Conservation (phyloP, 2,113 vertebrate genomes). For the Paralichthys olivaceus region DNA sequence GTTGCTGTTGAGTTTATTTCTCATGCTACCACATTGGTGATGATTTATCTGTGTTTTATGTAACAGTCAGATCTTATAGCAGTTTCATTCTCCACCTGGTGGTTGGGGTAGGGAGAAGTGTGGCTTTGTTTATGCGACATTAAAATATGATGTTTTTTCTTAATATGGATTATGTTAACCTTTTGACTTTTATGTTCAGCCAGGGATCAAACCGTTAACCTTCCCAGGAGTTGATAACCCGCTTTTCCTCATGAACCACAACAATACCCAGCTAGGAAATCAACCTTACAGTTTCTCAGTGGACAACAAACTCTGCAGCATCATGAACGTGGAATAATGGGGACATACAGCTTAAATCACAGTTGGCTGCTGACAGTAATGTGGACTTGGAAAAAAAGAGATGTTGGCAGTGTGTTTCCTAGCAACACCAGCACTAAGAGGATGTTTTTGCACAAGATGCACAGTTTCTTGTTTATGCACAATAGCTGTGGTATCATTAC, state of each 20-base stretch:
- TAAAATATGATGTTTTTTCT: conserved; percentile 33
- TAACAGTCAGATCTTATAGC: conserved; percentile 18
- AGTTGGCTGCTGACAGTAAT: neutral
- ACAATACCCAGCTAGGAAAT: no score
- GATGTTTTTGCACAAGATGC: neutral
- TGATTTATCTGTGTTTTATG: conserved; percentile 52
- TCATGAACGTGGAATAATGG: neutral
- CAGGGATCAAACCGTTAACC: no score
- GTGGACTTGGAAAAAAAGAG: neutral
- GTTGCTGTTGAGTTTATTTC: conserved; percentile 47
- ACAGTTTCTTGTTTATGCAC: neutral
- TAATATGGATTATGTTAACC: neutral
- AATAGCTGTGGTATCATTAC: neutral
- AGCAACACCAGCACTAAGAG: neutral
- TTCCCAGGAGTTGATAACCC: no score
- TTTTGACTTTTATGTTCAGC: conserved; percentile 14
- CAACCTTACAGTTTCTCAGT: neutral
- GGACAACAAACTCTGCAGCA: neutral
- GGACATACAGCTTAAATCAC: neutral
- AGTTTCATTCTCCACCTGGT: conserved; percentile 37
- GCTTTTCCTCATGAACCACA: no score
- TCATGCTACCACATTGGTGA: conserved; percentile 35
- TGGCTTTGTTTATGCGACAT: conserved; percentile 37
- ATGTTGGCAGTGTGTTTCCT: neutral
- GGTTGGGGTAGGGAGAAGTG: neutral